phyloP scores from a whole-genome alignment of 2,797 vertebrate species.

The Pteronotus mesoamericanus region DNA sequence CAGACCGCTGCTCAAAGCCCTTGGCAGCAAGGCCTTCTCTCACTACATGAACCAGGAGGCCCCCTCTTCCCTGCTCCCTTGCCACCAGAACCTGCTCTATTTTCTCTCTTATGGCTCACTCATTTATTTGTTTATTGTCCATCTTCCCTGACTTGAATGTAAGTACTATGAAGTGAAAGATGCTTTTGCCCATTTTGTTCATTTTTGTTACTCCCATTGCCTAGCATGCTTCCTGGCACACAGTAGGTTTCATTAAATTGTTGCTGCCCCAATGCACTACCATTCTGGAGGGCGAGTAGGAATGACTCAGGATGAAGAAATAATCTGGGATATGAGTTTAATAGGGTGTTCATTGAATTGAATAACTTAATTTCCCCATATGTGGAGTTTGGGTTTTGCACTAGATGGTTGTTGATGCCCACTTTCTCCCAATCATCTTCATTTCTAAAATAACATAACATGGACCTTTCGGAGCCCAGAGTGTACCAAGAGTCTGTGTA shows the following conservation, averaged over 20 bases:
- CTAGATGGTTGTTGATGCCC: background rate
- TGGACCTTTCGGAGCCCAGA: background rate
- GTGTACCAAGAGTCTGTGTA: background rate
- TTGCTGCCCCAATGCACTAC: background rate
- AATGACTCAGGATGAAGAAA: background rate
- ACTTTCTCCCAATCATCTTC: background rate
- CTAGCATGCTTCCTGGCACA: background rate
- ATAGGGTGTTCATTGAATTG: background rate
- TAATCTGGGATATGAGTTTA: background rate
- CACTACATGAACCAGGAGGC: background rate
- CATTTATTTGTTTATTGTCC: background rate
- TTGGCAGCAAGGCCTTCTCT: background rate
- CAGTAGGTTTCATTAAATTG: background rate
- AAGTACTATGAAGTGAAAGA: background rate
- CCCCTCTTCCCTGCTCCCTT: background rate
- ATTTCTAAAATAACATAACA: background rate
- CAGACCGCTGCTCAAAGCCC: background rate
- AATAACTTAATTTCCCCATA: background rate
- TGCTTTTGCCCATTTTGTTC: background rate
- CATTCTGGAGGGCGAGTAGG: background rate
- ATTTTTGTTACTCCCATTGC: background rate
- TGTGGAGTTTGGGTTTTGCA: background rate
- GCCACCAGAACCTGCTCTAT: background rate
- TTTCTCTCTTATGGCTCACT: background rate
- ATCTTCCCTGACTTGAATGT: background rate